Conservation (phyloP, 2,888 invertebrate genomes). For the Dromius quadrimaculatus region DNA sequence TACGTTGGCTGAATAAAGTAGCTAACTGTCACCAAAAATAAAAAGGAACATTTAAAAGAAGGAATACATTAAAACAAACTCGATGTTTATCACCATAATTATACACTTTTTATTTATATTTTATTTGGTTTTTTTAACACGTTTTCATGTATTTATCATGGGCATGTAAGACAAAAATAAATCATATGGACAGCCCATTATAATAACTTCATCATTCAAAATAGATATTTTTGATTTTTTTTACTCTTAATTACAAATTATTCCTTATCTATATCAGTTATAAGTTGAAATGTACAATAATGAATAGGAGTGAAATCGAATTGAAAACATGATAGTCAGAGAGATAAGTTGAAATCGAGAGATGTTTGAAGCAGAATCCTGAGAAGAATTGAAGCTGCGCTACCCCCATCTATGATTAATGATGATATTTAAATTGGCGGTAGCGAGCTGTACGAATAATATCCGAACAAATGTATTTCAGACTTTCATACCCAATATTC, state of each 20-base stretch:
- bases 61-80: conserved; percentile 8
- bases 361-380: conserved; percentile 49
- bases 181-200: conserved; percentile 50
- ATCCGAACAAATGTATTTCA: conserved; percentile 49
- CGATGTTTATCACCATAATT: conserved; percentile 46
- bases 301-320: conserved; percentile 36
- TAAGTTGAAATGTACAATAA: conserved; percentile 48
- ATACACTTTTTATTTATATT: conserved; percentile 52
- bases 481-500: conserved; percentile 47
- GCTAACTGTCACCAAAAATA: too few relatives aligned
- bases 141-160: conserved; percentile 48
- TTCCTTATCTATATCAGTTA: conserved; percentile 51
- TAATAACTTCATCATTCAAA: conserved; percentile 52
- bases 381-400: conserved; percentile 48
- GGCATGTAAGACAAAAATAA: conserved; percentile 53
- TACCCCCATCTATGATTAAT: conserved; percentile 16
- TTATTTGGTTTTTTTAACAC: conserved; percentile 52
- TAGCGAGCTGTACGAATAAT: conserved; percentile 39
- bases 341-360: conserved; percentile 34
- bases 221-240: conserved; percentile 48
- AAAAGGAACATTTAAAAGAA: neutral
- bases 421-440: conserved; percentile 23
- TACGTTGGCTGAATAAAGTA: too few relatives aligned
- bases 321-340: conserved; percentile 34
- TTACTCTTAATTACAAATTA: conserved; percentile 51